Conservation (phyloP, 23 tunicate genomes). For the Clavelina lepadiformis region DNA sequence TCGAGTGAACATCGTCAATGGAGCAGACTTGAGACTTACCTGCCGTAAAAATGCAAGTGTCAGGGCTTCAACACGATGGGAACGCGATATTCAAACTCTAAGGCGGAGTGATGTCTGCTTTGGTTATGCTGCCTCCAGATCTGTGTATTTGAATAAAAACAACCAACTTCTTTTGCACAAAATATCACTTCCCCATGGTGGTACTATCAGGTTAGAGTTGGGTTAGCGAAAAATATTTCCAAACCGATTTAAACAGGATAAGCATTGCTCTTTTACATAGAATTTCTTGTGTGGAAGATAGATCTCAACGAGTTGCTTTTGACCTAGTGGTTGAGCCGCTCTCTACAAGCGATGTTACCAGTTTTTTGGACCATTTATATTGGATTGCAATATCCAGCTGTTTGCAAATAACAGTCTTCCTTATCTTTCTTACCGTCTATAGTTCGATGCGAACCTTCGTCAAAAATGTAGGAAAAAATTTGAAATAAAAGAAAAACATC, state of each 20-base stretch:
- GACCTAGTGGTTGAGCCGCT: conserved; percentile 25
- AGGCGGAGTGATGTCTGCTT: conserved; percentile 37
- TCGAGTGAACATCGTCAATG: conserved; percentile 29
- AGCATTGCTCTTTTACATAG: neutral
- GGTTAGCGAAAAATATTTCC: neutral
- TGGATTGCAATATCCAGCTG: conserved; percentile 41
- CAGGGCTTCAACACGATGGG: conserved; percentile 33
- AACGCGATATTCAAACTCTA: conserved; percentile 17
- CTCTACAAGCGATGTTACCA: conserved; percentile 5
- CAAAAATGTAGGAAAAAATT: too few relatives aligned
- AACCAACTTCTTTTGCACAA: conserved; percentile 19
- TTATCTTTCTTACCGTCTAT: conserved; percentile 12
- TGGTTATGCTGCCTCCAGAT: conserved; percentile 21
- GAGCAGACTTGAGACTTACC: conserved; percentile 28
- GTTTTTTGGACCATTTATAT: conserved; percentile 30
- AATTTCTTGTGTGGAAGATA: conserved; percentile 28
- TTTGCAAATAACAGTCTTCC: conserved; percentile 27
- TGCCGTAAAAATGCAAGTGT: conserved; percentile 13
- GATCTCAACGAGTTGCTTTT: conserved; percentile 13
- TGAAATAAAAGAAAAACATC: too few relatives aligned
- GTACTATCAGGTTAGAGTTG: conserved; percentile 36
- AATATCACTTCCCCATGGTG: conserved; percentile 32
- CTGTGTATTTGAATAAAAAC: conserved; percentile 25
- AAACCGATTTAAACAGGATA: neutral
- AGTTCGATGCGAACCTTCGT: conserved; percentile 10